phyloP scores from a whole-genome alignment of 2,888 invertebrate species.

The Chorisops tibialis region DNA sequence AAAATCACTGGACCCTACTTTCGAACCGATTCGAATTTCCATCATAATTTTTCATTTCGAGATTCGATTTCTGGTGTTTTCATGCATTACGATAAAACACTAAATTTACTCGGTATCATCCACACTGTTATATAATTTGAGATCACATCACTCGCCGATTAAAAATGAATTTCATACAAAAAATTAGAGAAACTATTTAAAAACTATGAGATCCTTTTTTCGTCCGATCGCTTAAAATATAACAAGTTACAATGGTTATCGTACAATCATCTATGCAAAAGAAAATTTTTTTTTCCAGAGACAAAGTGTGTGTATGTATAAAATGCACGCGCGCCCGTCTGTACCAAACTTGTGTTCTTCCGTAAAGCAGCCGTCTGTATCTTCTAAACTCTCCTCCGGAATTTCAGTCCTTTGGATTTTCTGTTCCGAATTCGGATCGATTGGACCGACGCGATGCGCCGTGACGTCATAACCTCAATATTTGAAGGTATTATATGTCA shows the following conservation, averaged over 20 bases:
- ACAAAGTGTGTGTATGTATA: constrained; percentile 12
- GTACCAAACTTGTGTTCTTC: constrained; percentile 22
- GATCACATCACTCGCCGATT: no score
- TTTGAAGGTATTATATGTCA: constrained; percentile 25
- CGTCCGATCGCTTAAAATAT: no score
- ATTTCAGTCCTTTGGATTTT: constrained; percentile 13
- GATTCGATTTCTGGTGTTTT: no score
- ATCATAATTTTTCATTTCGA: neutral
- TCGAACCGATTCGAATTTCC: constrained; percentile 13
- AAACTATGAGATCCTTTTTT: no score
- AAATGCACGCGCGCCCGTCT: constrained; percentile 21
- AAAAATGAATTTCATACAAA: no score
- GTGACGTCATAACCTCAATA: constrained; percentile 29
- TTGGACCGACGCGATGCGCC: constrained; percentile 26
- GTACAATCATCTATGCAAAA: constrained; percentile 10
- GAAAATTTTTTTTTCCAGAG: constrained; percentile 10
- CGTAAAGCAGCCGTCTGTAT: constrained; percentile 14
- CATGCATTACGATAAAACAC: no score
- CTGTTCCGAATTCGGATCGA: constrained; percentile 24
- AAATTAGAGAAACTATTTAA: no score
- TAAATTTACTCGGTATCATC: no score
- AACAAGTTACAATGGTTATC: no score
- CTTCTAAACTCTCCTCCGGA: constrained; percentile 23
- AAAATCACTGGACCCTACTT: no score
- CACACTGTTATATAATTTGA: no score